Base-by-base conservation (phyloP, 2,113 vertebrate genomes). In the Stigmatopora argus region DNA sequence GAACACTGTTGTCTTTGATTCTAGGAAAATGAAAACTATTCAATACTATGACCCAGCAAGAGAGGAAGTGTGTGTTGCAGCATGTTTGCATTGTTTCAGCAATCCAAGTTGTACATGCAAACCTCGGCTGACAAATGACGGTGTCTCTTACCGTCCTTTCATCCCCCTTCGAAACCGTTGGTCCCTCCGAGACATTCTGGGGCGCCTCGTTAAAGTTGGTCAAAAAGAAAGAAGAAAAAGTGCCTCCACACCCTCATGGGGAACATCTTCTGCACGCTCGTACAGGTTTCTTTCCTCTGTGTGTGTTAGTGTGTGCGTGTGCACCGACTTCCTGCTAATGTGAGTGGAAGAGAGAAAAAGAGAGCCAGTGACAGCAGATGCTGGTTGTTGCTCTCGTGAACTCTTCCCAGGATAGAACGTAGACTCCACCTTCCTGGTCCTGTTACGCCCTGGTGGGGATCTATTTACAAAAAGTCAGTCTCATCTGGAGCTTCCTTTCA, bases 161-260 rank as follows among this genome's bases (percentile, higher is more conserved):
- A 74, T 80, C 73, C 86, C 88, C 69, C 85, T 84, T 35, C 83
- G 75, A 82, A 86, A 91, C 61, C 87, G 83, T 81, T 90, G 88
- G 78, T 92, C 90, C 64, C 87, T 78, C 31, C 87, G 84, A 67
- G 91, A 91, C 90, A 91, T 91, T 19, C 19, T 62, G n/a, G 7
- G 17, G 17, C 3, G 1, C 6, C 23, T 23, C 14, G 10, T 26
- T 56, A 26, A 56, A 26, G 21, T 7, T 31, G 13, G 0, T 23
- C 3, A 13, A 11, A 26, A 15, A 3, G 23, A 13, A 31, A 31
- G 5, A 31, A 56, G 13, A 31, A 56, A 59, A 31, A 62, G 62
- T 14, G 70, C 61, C 44, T n/a, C 52, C 1, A 35, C 44, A 10
- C 46, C 62, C 47, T 70, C 57, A 63, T 74, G 66, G n/a, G 55